These are phyloP conservation scores for Prunella strophiata DNA, from an alignment of 2,797 vertebrate species.

Conservation along the genomic window DNA sequence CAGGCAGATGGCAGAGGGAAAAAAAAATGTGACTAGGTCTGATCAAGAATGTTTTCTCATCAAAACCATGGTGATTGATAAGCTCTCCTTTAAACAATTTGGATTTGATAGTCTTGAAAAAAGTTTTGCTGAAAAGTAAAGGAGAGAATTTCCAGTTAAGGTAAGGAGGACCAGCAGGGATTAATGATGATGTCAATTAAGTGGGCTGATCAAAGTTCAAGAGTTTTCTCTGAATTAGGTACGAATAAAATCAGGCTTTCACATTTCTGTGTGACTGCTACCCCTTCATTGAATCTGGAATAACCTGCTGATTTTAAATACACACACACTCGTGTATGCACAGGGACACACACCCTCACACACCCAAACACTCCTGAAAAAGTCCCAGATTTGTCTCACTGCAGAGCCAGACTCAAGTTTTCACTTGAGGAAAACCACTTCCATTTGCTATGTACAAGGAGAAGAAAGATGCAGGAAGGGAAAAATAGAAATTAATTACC, in stretches of 20 bases:
- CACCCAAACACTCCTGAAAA: background rate
- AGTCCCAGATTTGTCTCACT: background rate
- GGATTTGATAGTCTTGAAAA: background rate
- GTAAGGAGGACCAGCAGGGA: background rate
- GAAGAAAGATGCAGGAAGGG: background rate
- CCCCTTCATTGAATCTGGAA: background rate
- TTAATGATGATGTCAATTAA: background rate
- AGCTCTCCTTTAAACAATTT: background rate
- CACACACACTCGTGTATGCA: no score
- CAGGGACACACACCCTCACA: no score
- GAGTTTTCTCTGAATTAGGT: background rate
- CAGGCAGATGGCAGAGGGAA: conserved; percentile 45
- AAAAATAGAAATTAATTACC: background rate
- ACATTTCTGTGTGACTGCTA: background rate
- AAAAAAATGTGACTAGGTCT: background rate
- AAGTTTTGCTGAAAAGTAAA: background rate
- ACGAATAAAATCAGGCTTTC: background rate
- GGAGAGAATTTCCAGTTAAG: background rate
- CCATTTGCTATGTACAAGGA: background rate
- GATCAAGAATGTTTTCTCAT: conserved; percentile 37
- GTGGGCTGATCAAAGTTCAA: background rate
- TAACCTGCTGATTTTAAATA: background rate
- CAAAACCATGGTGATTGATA: conserved; percentile 42
- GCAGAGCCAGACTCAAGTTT: background rate
- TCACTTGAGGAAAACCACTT: background rate